Evolutionary conservation across 2,797 vertebrate genomes (phyloP), one percentile per base, ranked within the genome.

Genomic region (Gadopsis marmoratus): DNA sequence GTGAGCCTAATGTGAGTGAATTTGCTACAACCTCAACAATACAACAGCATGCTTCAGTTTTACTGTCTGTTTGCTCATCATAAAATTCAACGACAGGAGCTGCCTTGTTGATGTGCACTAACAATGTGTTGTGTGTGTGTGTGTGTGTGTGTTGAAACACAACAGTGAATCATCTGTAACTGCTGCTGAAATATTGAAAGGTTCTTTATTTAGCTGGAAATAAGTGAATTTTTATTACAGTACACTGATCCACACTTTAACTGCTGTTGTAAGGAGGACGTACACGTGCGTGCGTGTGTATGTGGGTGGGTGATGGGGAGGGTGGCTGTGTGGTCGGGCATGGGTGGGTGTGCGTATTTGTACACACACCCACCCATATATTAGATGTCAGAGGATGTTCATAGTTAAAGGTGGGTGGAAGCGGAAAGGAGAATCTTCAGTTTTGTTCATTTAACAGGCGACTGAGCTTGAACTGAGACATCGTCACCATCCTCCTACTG

Each of bases 51-150:
- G 53, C 47, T 78, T 70, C 33, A 33, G 26, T 76, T 90, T 89
- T 89, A 92, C 85, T 81, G 69, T 82, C 76, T 90, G 79, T 92
- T 91, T 89, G 82, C 45, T 74, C 50, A 37, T 78, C 74, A 74
- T 87, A 82, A 78, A 82, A 65, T 51, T 71, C 37, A n/a, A 59
- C 33, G 51, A 45, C 39, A 74, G 62, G 63, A 54, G 60, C 16
- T 70, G 55, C 31, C 14, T 67, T 61, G 47, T 71, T 75, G 55
- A 74, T 12, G 7, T 65, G 41, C 21, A 71, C 56, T 62, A 43
- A 60, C 43, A 31, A 2, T 29, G 54, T 58, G 13, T 10, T 63
- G 58, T 55, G 50, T 33, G 29, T 35, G 43, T 26, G 47, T 45
- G 56, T 71, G 21, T 62, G 2, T 47, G 51, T 60, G 60, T 68